Base-by-base conservation (phyloP, 2,113 vertebrate species). In the Heterocephalus glaber region DNA sequence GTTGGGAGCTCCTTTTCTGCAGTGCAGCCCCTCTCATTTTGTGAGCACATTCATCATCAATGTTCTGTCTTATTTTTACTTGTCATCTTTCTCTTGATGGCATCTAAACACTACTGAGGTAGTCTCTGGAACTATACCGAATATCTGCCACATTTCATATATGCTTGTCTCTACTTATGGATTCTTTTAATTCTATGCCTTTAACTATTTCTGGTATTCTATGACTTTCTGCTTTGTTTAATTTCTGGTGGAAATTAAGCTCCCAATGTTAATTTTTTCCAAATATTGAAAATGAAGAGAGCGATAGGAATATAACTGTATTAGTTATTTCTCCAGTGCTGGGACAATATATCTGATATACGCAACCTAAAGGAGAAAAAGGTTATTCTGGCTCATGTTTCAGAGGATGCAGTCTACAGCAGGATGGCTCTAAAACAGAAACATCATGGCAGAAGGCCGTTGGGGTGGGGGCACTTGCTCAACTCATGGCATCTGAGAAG, bases 1-100 rank as follows among this genome's bases (percentile, higher is more conserved):
- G 11, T 41, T 1, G 4, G 41, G 26, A 84, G 22, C 35, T 38
- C 56, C 60, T 3, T 63, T 54, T 68, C 9, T 47, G 58, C 41
- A 33, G 16, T 1, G 5, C 9, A 17, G 85, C 28, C 72, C 33
- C 61, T 56, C 17, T 44, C 19, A 9, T 80, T 70, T 38, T 0
- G 0, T 8, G n/a, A 58, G 10, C 66, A 19, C 5, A 6, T 12
- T 28, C 19, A 30, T 33, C 68, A 35, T 72, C 74, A 49, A 10
- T 77, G 6, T 52, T 65, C 49, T 86, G 84, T 86, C 76, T 86
- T 70, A 54, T 76, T 91, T 95, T 95, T n/a, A 82, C 30, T 72
- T 52, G 58, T 89, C 84, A 54, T 58, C 68, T 77, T 79, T 83
- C 54, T 84, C 60, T 84, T 76, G 47, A 41, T 41, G 61, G 79